Evolutionary conservation across 2,113 vertebrate species (phyloP), one percentile per base, ranked within the genome.

Genomic region (Podocnemis expansa): DNA sequence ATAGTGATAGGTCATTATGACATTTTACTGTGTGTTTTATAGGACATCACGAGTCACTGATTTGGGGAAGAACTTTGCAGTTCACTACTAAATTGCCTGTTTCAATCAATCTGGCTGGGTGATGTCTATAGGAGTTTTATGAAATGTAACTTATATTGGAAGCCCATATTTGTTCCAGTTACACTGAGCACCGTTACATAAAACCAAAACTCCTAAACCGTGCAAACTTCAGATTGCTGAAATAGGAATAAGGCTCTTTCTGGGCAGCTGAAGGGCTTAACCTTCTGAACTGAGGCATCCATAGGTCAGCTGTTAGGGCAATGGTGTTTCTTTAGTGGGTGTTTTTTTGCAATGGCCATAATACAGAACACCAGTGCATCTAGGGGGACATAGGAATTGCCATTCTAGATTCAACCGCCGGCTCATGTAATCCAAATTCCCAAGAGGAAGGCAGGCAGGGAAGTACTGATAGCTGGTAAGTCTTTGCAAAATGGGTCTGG

Each of bases 11-110:
- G 94, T 95, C 96, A 96, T 95, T 78, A 91, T 96, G 96, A 97
- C 93, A 54, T 89, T 96, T 97, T 96, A 96, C 93, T 95, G 94
- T 78, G 93, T 95, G 93, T 94, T 97, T 97, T 97, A 95, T 94
- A 91, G 97, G 88, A 76, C 91, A 94, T 38, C 89, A 58, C 95
- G 96, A 96, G 91, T 97, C 96, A 97, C 86, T 85, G 96, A 90
- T 93, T 96, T 93, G 54, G 86, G 75, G 84, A 75, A 96, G 94
- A 96, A 90, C 92, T 96, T 90, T 93, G 92, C 88, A 91, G 96
- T 95, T 96, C 7, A 7, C 87, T 84, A 34, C 0, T 29, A 87
- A 95, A 97, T 96, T 96, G 92, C 95, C 76, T 49, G 55, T 83
- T 96, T 96, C 94, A 92, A 97, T 97, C 97, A 96, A 96, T 94